Conservation (phyloP, 2,113 vertebrate genomes). For the Ictidomys tridecemlineatus region DNA sequence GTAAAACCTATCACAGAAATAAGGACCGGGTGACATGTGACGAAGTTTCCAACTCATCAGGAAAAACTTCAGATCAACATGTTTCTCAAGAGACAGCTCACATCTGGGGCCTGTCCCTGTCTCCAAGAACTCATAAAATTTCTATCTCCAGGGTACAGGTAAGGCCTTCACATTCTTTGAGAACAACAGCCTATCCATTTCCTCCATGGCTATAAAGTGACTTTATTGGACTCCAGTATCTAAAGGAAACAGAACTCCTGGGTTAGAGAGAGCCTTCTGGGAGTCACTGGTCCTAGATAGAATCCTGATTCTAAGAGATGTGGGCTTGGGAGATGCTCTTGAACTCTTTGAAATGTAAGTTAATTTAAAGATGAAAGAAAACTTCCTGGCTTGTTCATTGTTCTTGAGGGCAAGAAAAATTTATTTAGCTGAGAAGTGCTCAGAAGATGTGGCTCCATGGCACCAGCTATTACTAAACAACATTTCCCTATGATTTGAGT, state of each 20-base stretch:
- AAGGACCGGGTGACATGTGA: neutral
- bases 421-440: conserved; percentile 3
- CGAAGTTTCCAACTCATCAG: conserved; percentile 28
- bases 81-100: conserved; percentile 31
- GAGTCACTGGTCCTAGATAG: neutral
- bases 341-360: conserved; percentile 37
- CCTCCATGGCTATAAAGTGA: conserved; percentile 66
- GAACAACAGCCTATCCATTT: conserved; percentile 70
- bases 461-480: conserved; percentile 1
- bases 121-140: conserved; percentile 67
- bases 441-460: neutral
- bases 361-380: conserved; percentile 38
- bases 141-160: conserved; percentile 78
- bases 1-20: conserved; percentile 42
- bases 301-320: neutral
- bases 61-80: conserved; percentile 45
- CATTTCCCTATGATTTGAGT: neutral
- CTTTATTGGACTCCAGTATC: conserved; percentile 79
- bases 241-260: conserved; percentile 79
- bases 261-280: conserved; percentile 30
- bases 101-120: conserved; percentile 9
- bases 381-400: neutral
- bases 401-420: neutral
- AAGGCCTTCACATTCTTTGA: conserved; percentile 66
- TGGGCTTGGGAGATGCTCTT: neutral